These are phyloP conservation scores for Callocephalon fimbriatum DNA, from an alignment of 2,113 vertebrate genomes.

Conservation along the genomic window DNA sequence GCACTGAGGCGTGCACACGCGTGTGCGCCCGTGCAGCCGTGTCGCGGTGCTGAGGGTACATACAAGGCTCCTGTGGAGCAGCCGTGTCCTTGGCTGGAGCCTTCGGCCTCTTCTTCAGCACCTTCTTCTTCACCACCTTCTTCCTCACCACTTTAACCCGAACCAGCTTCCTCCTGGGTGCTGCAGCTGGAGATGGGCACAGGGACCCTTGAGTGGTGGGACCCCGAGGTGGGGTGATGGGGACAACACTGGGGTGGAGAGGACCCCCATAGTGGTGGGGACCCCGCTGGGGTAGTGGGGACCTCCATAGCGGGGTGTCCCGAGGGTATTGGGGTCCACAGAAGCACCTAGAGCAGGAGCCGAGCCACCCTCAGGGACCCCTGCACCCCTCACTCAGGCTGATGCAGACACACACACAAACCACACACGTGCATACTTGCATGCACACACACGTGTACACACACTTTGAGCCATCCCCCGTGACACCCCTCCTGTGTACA, in stretches of 20 bases:
- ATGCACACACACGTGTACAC: neutral
- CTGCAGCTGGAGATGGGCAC: neutral
- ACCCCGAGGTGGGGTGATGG: too few relatives aligned
- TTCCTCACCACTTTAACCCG: neutral
- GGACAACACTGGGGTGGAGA: neutral
- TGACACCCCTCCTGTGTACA: too few relatives aligned
- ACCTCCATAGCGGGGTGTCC: rapidly evolving
- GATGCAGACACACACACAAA: neutral
- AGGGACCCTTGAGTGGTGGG: too few relatives aligned
- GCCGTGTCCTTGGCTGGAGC: neutral
- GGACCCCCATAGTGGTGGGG: rapidly evolving
- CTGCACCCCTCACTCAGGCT: neutral
- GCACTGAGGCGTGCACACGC: too few relatives aligned
- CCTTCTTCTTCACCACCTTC: neutral
- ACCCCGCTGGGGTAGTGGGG: neutral
- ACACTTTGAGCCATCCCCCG: too few relatives aligned
- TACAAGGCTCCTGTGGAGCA: neutral
- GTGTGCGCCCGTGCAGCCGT: rapidly evolving
- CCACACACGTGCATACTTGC: rapidly evolving
- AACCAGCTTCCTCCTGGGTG: neutral
- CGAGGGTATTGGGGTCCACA: neutral
- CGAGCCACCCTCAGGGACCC: too few relatives aligned
- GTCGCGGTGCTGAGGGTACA: neutral
- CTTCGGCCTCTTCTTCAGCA: conserved; percentile 10
- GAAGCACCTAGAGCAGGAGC: neutral